Evolutionary conservation across 2,888 invertebrate species (phyloP), one percentile per base, ranked within the genome.

Genomic region (Synergus japonicus): DNA sequence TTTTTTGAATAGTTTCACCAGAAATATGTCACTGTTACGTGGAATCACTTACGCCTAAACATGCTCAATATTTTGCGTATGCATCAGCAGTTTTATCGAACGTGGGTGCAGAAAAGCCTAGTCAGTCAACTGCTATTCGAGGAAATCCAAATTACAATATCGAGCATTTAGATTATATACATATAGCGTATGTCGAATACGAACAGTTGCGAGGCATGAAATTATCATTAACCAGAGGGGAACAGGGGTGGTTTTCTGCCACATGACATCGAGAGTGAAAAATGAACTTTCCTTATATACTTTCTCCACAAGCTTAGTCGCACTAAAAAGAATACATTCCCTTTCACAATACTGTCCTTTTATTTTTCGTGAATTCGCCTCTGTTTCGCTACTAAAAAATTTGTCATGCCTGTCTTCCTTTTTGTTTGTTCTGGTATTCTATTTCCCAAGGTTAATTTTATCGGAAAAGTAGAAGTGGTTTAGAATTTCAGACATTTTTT

Each of bases 71-170:
- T 73, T 46, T 73, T 29, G 73, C 54, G 9, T 49, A 73, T 49
- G 73, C 73, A 73, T 73, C 29, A 73, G 49, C 73, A 73, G 73
- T 73, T 73, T 29, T 69, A 18, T 49, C 15, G 22, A 73, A 73
- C 9, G 73, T 73, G 73, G 49, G 49, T 49, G 73, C 69, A 18
- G 46, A 29, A 69, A 73, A 73, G 49, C n/a, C 37, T 73, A 73
- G 69, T 54, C 49, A 69, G 73, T 49, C 37, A 37, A 60, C 60
- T 46, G 49, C 22, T n/a, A 73, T 73, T 73, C 73, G 49, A 54
- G 73, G 73, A 73, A 73, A 54, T 73, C 54, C 29, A 73, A 73
- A 73, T 73, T 73, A 73, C 37, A 73, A 67, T 67, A 67, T 46
- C 44, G 67, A 44, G 18, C 67, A 69, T 29, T 46, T 13, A 46